Evolutionary conservation across 2,888 invertebrate genomes (phyloP).

Genomic region (Syrista parreyssii): DNA sequence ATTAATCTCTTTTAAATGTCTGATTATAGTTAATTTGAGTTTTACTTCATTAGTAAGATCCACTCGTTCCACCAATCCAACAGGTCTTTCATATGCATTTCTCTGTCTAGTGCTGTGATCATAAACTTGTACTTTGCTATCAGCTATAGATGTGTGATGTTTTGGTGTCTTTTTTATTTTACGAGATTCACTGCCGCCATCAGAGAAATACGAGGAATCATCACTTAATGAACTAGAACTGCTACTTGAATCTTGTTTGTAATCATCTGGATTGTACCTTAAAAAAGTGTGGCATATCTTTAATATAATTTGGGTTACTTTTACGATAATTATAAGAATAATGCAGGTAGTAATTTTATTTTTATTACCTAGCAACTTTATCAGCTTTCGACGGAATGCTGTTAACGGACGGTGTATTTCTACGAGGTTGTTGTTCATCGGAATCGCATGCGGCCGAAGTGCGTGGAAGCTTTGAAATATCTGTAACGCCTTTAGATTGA

Average conservation of each 20-base stretch:
- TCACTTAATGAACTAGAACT: slow-evolving; percentile 51
- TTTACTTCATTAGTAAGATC: slow-evolving; percentile 49
- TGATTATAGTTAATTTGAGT: neutral
- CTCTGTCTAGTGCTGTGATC: slow-evolving; percentile 53
- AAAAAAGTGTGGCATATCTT: slow-evolving; percentile 1
- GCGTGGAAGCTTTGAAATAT: slow-evolving; percentile 13
- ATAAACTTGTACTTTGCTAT: slow-evolving; percentile 53
- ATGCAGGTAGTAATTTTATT: neutral
- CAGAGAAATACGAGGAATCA: slow-evolving; percentile 61
- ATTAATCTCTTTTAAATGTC: neutral
- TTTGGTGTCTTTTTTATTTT: slow-evolving; percentile 33
- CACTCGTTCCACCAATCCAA: slow-evolving; percentile 52
- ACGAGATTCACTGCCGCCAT: slow-evolving; percentile 34
- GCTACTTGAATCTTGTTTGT: slow-evolving; percentile 45
- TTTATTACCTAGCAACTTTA: slow-evolving; percentile 43
- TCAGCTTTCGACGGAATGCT: slow-evolving; percentile 40
- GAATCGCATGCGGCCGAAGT: slow-evolving; percentile 14
- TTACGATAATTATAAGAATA: neutral
- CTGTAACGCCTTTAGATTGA: slow-evolving; percentile 10
- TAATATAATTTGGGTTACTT: neutral
- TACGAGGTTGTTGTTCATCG: slow-evolving; percentile 34
- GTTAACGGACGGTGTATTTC: slow-evolving; percentile 36
- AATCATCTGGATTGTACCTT: slow-evolving; percentile 57
- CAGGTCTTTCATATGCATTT: slow-evolving; percentile 48
- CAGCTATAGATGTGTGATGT: slow-evolving; percentile 30